These are phyloP conservation scores for Trissoscelio sp. DNA, from an alignment of 2,888 invertebrate genomes.

Conservation along the genomic window DNA sequence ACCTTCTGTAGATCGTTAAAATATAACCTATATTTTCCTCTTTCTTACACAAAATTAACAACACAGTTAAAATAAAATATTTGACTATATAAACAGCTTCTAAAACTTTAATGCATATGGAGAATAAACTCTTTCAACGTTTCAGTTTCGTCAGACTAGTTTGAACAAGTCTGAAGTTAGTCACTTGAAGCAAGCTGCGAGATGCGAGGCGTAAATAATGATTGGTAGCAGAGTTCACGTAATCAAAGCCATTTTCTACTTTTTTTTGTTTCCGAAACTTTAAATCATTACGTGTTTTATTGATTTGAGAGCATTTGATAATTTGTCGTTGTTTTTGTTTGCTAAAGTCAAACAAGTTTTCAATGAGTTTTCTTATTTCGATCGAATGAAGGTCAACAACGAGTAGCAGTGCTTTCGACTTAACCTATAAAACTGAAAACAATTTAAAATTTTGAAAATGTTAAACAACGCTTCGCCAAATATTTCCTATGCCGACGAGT, in stretches of 20 bases:
- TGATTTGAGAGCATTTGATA: slow-evolving; percentile 8
- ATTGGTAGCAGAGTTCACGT: too few species aligned
- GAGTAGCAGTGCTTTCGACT: not conserved
- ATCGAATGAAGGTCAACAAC: not conserved
- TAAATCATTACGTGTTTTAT: slow-evolving; percentile 11
- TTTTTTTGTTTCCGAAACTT: slow-evolving; percentile 15
- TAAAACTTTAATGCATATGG: too few species aligned
- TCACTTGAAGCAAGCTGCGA: too few species aligned
- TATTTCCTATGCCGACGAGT: slow-evolving; percentile 17
- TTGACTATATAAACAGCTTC: too few species aligned
- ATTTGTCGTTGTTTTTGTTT: slow-evolving; percentile 1
- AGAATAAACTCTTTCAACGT: too few species aligned
- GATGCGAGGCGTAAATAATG: too few species aligned
- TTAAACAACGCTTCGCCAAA: slow-evolving; percentile 39
- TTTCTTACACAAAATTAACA: too few species aligned
- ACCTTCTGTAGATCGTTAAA: too few species aligned
- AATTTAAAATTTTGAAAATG: slow-evolving; percentile 26
- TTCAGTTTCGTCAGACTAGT: too few species aligned
- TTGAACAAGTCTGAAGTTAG: too few species aligned
- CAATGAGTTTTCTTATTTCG: not conserved
- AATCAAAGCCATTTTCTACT: not conserved
- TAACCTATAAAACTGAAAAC: not conserved
- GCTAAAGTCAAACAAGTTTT: not conserved
- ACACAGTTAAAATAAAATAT: too few species aligned
- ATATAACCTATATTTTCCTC: too few species aligned